Percentiles rank a stretch among this genome's conserved stretches.
phyloP scores from a whole-genome alignment of 1,140 invertebrate genomes.

The Bombus breviceps region DNA sequence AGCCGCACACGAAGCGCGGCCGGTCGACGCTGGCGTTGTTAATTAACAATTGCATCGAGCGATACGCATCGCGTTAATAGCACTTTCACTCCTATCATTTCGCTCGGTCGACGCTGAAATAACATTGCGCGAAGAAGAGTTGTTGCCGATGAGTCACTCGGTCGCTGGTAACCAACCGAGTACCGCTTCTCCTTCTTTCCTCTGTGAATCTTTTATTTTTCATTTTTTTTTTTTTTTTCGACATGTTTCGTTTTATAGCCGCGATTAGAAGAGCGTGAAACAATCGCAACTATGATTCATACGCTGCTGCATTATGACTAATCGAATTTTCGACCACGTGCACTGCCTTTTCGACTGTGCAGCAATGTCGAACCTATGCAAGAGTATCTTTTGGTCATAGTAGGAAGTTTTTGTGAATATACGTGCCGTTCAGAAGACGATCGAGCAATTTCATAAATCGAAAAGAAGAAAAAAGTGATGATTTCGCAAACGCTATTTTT shows the following conservation, averaged over 20 bases:
- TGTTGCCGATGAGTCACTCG: slow-evolving; percentile 10
- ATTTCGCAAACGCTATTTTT: too few species aligned
- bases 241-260: not conserved
- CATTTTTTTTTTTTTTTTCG: not conserved
- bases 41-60: slow-evolving; percentile 52
- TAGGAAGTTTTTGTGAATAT: too few species aligned
- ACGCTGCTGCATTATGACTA: not conserved
- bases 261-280: slow-evolving; percentile 33
- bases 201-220: too few species aligned
- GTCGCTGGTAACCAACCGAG: not conserved
- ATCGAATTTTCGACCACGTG: slow-evolving; percentile 8
- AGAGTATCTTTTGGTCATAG: too few species aligned
- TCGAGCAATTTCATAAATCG: too few species aligned
- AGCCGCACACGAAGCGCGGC: not conserved
- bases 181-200: not conserved
- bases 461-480: too few species aligned
- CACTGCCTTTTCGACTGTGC: not conserved
- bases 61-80: slow-evolving; percentile 45
- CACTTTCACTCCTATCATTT: slow-evolving; percentile 54
- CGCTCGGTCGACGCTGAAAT: slow-evolving; percentile 30
- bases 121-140: slow-evolving; percentile 44
- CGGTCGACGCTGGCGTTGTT: not conserved
- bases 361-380: too few species aligned
- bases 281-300: slow-evolving; percentile 22
- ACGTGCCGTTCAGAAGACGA: too few species aligned